These are phyloP conservation scores for Latrodectus hesperus DNA, from an alignment of 2,888 invertebrate species.

Conservation along the genomic window DNA sequence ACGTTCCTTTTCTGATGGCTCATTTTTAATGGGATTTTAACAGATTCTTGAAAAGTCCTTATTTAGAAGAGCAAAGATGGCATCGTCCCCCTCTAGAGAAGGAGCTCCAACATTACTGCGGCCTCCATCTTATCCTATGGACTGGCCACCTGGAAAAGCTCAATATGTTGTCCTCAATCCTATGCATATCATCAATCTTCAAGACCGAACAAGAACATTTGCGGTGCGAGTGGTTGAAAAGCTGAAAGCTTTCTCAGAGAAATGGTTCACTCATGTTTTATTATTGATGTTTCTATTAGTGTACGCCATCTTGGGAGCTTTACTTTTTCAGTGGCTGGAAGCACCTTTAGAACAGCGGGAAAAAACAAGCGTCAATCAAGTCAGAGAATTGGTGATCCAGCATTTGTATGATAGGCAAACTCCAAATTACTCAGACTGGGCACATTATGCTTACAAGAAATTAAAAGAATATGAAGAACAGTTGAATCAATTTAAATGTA, in stretches of 20 bases:
- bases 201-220: constrained; percentile 69
- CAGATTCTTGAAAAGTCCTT: no score
- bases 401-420: constrained; percentile 25
- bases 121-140: constrained; percentile 34
- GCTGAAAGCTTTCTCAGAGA: constrained; percentile 81
- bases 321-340: constrained; percentile 86
- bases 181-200: constrained; percentile 71
- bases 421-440: constrained; percentile 41
- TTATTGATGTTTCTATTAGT: constrained; percentile 84
- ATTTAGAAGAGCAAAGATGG: no score
- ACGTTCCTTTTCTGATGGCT: no score
- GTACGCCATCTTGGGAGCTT: constrained; percentile 88
- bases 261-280: constrained; percentile 93
- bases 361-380: constrained; percentile 64
- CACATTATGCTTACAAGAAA: constrained; percentile 22
- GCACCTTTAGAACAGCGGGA: constrained; percentile 77
- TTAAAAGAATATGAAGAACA: constrained; percentile 90
- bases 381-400: constrained; percentile 38
- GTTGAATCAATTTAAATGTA: constrained; percentile 87
- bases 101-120: constrained; percentile 22
- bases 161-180: constrained; percentile 71
- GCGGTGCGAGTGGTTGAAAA: constrained; percentile 70
- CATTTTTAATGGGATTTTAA: no score
- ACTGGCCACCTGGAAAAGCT: constrained; percentile 47
- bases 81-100: constrained; percentile 14